Percentiles rank a stretch among this genome's conserved stretches.
These are phyloP conservation scores for Anisognathus igniventris DNA, from an alignment of 2,797 vertebrate genomes.

Conservation along the genomic window DNA sequence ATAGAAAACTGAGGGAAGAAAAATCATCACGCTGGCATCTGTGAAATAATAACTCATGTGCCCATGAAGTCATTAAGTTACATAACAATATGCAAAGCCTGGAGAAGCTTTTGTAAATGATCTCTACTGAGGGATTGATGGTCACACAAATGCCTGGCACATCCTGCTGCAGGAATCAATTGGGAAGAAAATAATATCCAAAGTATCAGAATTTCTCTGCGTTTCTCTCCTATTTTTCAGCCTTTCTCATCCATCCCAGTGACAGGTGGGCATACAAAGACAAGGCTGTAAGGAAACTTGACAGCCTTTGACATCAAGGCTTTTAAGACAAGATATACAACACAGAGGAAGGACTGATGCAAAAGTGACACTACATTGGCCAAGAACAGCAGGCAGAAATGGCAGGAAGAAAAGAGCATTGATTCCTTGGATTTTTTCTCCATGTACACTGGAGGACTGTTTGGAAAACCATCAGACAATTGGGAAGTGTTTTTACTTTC, in stretches of 20 bases:
- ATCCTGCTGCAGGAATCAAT: background rate
- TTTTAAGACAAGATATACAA: background rate
- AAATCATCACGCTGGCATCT: background rate
- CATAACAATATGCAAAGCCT: background rate
- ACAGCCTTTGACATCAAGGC: background rate
- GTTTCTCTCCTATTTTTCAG: background rate
- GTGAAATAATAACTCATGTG: background rate
- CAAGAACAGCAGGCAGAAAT: background rate
- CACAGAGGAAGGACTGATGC: background rate
- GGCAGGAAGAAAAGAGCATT: background rate
- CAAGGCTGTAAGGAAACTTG: background rate
- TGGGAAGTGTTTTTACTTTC: background rate
- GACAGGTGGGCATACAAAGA: background rate
- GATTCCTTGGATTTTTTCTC: background rate
- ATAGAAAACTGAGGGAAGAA: background rate
- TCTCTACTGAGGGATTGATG: background rate
- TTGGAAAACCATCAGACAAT: background rate
- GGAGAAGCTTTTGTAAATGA: background rate
- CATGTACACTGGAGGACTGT: background rate
- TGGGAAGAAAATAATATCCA: background rate
- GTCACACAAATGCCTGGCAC: background rate
- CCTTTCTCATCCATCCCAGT: background rate
- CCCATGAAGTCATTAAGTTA: background rate
- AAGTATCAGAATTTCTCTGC: background rate
- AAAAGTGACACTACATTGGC: background rate